Conservation (phyloP, 2,888 invertebrate species). For the Ennomos fuscantarius region DNA sequence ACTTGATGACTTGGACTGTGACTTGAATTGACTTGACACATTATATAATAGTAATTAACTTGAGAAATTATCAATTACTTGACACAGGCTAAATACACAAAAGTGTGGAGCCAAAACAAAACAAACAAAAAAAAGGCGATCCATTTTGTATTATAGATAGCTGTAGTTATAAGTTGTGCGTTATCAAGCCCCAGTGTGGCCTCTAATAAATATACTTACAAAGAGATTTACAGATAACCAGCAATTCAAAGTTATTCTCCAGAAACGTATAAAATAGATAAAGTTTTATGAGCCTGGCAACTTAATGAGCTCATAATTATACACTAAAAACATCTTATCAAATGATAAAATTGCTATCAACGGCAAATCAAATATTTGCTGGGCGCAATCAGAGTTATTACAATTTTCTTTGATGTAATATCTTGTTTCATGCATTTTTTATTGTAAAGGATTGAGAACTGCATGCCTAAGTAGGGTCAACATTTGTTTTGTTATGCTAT, state of each 20-base stretch:
- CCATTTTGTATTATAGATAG: too few relatives aligned
- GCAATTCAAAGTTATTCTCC: not conserved
- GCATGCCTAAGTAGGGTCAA: not conserved
- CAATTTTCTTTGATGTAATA: slow-evolving; percentile 10
- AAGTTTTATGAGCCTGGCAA: slow-evolving; percentile 18
- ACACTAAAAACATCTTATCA: slow-evolving; percentile 33
- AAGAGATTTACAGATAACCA: slow-evolving; percentile 16
- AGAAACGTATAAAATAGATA: slow-evolving; percentile 18
- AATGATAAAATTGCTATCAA: slow-evolving; percentile 28
- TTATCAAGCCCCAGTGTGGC: slow-evolving; percentile 22
- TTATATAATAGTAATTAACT: too few relatives aligned
- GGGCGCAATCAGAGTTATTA: slow-evolving; percentile 12
- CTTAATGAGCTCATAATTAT: slow-evolving; percentile 16
- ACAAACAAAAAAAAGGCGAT: too few relatives aligned
- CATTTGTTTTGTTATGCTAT: not conserved
- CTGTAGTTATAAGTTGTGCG: not conserved
- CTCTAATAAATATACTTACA: slow-evolving; percentile 10
- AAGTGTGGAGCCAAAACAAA: too few relatives aligned
- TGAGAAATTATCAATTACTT: too few relatives aligned
- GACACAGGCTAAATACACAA: too few relatives aligned
- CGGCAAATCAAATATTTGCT: slow-evolving; percentile 27
- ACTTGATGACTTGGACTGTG: too few relatives aligned
- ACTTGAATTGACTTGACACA: too few relatives aligned
- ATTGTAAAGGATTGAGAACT: not conserved
- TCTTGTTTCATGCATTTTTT: not conserved